Evolutionary conservation across 2,113 vertebrate genomes (phyloP), one percentile per base, ranked within the genome.

Genomic region (Prolemur simus): DNA sequence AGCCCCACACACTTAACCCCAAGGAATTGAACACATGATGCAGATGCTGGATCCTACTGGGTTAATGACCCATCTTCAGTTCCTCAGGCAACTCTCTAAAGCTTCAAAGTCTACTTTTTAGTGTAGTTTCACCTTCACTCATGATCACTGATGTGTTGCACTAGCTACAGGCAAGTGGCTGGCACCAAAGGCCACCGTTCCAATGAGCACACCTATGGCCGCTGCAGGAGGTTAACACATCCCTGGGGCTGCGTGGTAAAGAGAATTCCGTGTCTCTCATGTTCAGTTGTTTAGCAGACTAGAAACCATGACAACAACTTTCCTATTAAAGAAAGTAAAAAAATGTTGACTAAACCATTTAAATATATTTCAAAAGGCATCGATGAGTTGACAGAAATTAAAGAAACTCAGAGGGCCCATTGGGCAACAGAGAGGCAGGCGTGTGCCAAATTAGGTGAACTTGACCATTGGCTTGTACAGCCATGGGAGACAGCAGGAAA

Each of bases 51-150:
- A n/a, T 92, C 17, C 29, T 58, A 42, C 29, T 49, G 23, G 29
- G 37, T 96, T 89, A 89, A 93, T 92, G 87, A 69, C 68, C 68
- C 80, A 84, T 80, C 37, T 87, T 82, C 6, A 23, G 4, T 81
- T 45, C 45, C 42, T 74, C 45, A 49, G 58, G 84, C 37, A 83
- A 49, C 77, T 93, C n/a, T 64, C 47, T 95, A 39, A 83, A 85
- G 74, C 56, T 87, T 87, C n/a, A 86, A 74, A 88, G 34, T 88
- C 52, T 56, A 25, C 25, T 42, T 90, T 85, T 73, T 37, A 66
- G 63, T 95, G 27, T n/a, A 63, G 32, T 83, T 92, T 94, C 76
- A 54, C 63, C 90, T 97, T 96, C 45, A 89, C 58, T 96, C 64
- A 32, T 64, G 64, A 74, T 89, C 77, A 54, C 95, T 60, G 52